Evolutionary conservation across 2,797 vertebrate species (phyloP).

Genomic region (Sphenodon punctatus): DNA sequence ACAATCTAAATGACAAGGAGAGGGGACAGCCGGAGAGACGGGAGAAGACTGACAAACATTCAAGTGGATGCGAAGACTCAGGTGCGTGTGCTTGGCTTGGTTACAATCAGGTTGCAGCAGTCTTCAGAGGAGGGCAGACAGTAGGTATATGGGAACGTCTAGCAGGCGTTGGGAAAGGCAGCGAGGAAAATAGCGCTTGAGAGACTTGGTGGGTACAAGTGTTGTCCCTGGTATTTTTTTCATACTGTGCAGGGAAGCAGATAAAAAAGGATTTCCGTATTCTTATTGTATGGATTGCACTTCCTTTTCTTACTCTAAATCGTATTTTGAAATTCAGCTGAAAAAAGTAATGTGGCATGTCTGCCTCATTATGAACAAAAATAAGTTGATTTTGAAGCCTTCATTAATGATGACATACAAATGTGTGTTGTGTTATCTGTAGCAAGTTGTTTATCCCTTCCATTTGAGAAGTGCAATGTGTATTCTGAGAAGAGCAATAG

Average conservation of each 20-base stretch:
- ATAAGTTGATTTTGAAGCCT: not conserved
- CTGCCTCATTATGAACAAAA: too few relatives aligned
- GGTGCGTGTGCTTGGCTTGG: too few relatives aligned
- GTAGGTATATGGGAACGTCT: too few relatives aligned
- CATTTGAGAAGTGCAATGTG: not conserved
- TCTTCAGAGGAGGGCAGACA: too few relatives aligned
- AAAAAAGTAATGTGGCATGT: not conserved
- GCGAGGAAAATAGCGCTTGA: not conserved
- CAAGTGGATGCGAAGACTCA: too few relatives aligned
- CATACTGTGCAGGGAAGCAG: not conserved
- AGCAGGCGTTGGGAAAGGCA: too few relatives aligned
- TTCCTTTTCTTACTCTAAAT: too few relatives aligned
- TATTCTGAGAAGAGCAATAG: not conserved
- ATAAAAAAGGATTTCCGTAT: not conserved
- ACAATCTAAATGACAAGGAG: too few relatives aligned
- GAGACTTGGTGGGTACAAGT: not conserved
- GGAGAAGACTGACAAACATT: too few relatives aligned
- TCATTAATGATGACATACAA: not conserved
- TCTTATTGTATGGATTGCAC: not conserved
- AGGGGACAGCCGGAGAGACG: too few relatives aligned
- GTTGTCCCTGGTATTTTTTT: not conserved
- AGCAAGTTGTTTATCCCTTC: not conserved
- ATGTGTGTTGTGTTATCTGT: not conserved
- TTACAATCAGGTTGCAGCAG: too few relatives aligned
- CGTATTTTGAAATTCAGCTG: not conserved